Base-by-base conservation (phyloP, 2,888 invertebrate genomes). In the Sinohyriopsis cumingii region DNA sequence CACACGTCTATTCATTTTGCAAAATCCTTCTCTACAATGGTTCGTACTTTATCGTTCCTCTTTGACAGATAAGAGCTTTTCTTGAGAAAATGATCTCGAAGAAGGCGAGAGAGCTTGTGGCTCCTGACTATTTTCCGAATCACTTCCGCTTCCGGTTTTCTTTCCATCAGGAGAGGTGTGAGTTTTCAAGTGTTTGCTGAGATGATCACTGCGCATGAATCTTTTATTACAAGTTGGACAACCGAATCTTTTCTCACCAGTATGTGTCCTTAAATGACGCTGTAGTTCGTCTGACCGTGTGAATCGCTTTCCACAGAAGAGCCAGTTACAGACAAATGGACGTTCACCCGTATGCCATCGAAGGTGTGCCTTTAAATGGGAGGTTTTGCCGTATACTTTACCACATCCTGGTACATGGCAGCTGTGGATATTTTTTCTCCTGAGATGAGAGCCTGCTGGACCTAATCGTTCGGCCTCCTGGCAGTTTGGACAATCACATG, bases 401-500 rank as follows among this genome's bases (percentile, higher is more conserved):
- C 89, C 89, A 80, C 89, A 89, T 61, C 89, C 89, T 19, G 89
- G 88, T 61, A 89, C 86, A 77, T 89, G 89, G 68, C 89, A 89
- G 72, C 84, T 87, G 79, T 89, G 89, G 45, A 88, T 80, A 76
- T 87, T 88, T 61, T 86, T 82, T 77, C 88, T 88, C 55, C 88
- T 75, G 28, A 89, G 76, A 67, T 87, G 85, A 63, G 87, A 97
- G 25, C 96, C 98, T 33, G 96, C 97, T 20, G 88, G 88, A 25
- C 97, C 98, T 72, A 98, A 92, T 67, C 97, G 93, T 90, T 90
- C 89, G 24, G 98, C 97, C 91, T 99, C 98, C 91, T 97, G 97
- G 89, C 99, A 99, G 91, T 99, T 99, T 68, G 99, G 99, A 89
- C 99, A 99, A 91, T 99, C 99, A 91, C 99, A 99, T 65, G 98